Evolutionary conservation across 2,888 invertebrate species (phyloP).

Genomic region (Nasonia oneida): DNA sequence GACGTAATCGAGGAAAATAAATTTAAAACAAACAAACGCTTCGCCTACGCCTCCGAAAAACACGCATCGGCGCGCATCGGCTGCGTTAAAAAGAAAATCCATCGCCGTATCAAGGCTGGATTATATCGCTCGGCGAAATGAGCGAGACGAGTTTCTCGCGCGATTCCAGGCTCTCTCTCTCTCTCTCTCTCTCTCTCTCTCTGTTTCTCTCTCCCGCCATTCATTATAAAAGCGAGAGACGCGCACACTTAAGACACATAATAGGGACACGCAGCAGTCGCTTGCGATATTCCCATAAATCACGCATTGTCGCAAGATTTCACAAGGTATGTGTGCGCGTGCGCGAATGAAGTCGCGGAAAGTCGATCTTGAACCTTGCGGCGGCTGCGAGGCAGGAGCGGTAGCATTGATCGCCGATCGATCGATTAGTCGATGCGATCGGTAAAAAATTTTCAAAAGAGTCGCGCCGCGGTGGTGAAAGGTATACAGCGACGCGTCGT

Average conservation of each 20-base stretch:
- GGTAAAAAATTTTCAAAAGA: constrained; percentile 35
- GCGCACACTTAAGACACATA: constrained; percentile 31
- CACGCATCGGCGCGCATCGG: not conserved
- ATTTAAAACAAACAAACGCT: constrained; percentile 50
- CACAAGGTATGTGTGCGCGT: constrained; percentile 62
- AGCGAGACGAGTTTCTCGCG: constrained; percentile 33
- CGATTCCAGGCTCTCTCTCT: not conserved
- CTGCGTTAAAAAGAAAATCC: not conserved
- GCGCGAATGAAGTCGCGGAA: constrained; percentile 60
- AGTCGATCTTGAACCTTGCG: constrained; percentile 64
- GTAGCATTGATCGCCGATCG: constrained; percentile 35
- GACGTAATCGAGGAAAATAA: constrained; percentile 48
- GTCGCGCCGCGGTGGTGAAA: constrained; percentile 18
- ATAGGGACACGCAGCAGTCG: constrained; percentile 30
- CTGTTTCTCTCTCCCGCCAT: not conserved
- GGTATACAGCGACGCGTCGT: not conserved
- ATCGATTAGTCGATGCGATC: constrained; percentile 29
- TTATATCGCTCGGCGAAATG: constrained; percentile 18
- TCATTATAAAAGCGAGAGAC: constrained; percentile 43
- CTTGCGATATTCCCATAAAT: constrained; percentile 62
- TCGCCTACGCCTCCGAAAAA: constrained; percentile 41
- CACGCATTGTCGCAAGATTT: constrained; percentile 60
- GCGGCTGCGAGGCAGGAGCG: constrained; percentile 40
- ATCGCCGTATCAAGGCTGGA: constrained; percentile 30
- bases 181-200: not conserved